phyloP scores from a whole-genome alignment of 2,113 vertebrate species.

The Actenoides lindsayi region DNA sequence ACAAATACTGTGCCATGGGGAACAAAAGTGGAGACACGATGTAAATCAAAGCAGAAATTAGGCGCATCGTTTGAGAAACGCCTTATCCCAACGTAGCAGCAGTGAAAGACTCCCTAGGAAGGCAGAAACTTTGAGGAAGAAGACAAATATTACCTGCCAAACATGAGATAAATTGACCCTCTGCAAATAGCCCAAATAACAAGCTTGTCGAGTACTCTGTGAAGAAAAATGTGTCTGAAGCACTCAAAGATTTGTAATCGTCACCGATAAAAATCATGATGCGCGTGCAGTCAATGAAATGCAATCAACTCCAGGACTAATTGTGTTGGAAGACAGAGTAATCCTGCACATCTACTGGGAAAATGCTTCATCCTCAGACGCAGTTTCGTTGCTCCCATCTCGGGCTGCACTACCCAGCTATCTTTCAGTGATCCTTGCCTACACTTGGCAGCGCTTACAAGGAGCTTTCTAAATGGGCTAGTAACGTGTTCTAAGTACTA shows the following conservation, averaged over 20 bases:
- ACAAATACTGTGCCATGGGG: background rate
- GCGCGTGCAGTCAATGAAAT: background rate
- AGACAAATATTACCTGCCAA: background rate
- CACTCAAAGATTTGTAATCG: background rate
- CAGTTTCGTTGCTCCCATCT: background rate
- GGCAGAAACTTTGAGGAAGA: background rate
- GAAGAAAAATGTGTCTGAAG: background rate
- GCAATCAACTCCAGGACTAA: background rate
- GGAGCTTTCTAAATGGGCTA: background rate
- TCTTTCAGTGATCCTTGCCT: background rate
- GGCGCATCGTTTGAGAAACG: background rate
- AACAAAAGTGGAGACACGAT: background rate
- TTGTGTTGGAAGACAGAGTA: rapidly evolving
- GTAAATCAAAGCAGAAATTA: background rate
- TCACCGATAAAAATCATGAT: background rate
- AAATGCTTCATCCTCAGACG: background rate
- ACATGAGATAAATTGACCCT: background rate
- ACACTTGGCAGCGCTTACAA: too few relatives aligned
- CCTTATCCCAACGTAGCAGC: background rate
- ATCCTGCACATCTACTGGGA: background rate
- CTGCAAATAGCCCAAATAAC: background rate
- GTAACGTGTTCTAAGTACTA: background rate
- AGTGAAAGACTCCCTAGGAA: background rate
- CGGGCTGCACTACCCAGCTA: background rate
- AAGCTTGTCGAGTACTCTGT: background rate